Evolutionary conservation across 2,888 invertebrate species (phyloP).

Genomic region (Coremacera marginata): DNA sequence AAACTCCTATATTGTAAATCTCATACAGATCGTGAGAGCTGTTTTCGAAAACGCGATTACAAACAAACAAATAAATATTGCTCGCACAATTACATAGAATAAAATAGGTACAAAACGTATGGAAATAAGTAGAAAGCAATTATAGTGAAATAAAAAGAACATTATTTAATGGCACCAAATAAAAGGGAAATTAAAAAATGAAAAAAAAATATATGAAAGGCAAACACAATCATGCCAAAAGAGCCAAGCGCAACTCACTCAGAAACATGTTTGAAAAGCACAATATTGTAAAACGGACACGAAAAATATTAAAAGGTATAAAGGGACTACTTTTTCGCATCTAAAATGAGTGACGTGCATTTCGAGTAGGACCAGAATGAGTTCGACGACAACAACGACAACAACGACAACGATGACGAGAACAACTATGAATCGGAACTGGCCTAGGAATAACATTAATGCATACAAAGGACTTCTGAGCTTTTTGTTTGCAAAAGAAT

Average conservation of each 20-base stretch:
- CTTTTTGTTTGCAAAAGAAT: slow-evolving; percentile 21
- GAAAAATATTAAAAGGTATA: slow-evolving; percentile 3
- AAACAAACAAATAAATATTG: no score
- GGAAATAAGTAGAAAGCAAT: background rate
- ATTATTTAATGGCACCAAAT: background rate
- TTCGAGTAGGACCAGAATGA: background rate
- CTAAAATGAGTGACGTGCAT: slow-evolving; percentile 7
- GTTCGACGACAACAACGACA: background rate
- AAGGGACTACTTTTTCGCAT: slow-evolving; percentile 6
- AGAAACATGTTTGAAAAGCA: slow-evolving; percentile 4
- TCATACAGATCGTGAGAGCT: no score
- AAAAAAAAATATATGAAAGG: background rate
- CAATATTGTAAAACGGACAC: background rate
- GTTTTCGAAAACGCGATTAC: no score
- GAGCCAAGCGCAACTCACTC: background rate
- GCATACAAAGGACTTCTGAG: slow-evolving; percentile 22
- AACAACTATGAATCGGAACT: background rate
- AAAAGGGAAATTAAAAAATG: background rate
- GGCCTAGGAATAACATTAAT: slow-evolving; percentile 18
- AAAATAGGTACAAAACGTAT: background rate
- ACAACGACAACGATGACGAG: background rate
- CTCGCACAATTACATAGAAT: background rate
- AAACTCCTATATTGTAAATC: no score
- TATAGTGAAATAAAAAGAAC: background rate
- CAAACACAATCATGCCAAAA: background rate